A percentile compares a stretch with the other conserved stretches of the same genome.
Conservation (phyloP, 2,797 vertebrate species). For the Atherinosoma microstoma region DNA sequence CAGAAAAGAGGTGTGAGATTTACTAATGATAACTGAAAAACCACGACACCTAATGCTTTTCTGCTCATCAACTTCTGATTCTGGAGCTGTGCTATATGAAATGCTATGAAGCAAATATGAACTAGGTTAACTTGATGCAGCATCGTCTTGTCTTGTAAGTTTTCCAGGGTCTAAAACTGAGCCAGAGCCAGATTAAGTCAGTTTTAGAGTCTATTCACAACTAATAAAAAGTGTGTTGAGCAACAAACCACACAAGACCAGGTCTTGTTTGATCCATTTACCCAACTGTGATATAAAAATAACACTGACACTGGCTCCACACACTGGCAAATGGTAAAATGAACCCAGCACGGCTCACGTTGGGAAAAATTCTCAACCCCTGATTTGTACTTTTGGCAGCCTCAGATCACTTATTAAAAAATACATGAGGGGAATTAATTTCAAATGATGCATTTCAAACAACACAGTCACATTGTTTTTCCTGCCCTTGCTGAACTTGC, state of each 20-base stretch:
- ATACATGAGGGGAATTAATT: constrained; percentile 48
- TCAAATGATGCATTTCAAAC: constrained; percentile 65
- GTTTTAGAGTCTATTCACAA: neutral
- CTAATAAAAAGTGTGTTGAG: neutral
- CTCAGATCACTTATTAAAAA: constrained; percentile 19
- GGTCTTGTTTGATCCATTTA: neutral
- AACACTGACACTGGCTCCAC: neutral
- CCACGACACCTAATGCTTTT: constrained; percentile 43
- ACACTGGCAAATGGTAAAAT: neutral
- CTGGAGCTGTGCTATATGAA: neutral
- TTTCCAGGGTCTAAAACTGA: neutral
- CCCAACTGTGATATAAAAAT: neutral
- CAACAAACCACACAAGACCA: neutral
- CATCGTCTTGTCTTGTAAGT: neutral
- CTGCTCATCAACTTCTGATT: constrained; percentile 4
- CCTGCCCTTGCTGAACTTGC: constrained; percentile 52
- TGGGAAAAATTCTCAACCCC: neutral
- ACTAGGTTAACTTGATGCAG: neutral
- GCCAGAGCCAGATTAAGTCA: neutral
- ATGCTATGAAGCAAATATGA: neutral
- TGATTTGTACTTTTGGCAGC: neutral
- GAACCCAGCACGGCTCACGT: neutral
- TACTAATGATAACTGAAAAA: constrained; percentile 68
- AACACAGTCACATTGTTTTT: constrained; percentile 62
- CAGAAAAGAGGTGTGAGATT: constrained; percentile 67